A percentile compares a stretch with the other conserved stretches of the same genome.
Evolutionary conservation across 2,888 invertebrate species (phyloP).

Genomic region (Dasypolia templi): DNA sequence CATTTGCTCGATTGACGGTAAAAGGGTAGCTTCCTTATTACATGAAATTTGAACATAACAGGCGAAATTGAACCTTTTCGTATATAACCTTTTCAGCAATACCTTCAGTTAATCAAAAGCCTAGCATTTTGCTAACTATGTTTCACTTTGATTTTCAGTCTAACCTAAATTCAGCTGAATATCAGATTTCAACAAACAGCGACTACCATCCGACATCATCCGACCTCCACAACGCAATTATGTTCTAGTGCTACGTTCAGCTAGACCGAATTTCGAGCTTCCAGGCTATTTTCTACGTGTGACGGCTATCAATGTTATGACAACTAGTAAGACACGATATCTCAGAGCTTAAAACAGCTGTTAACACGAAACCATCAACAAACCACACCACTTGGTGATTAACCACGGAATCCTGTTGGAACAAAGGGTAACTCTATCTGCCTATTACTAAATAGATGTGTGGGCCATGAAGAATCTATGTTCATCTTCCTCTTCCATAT

Average conservation of each 20-base stretch:
- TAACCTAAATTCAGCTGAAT: neutral
- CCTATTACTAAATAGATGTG: neutral
- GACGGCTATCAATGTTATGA: neutral
- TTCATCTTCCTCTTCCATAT: neutral
- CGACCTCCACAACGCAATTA: neutral
- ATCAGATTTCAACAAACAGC: conserved; percentile 19
- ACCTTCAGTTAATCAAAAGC: neutral
- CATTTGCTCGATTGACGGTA: neutral
- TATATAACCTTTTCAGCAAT: too few species aligned
- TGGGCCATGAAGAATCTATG: neutral
- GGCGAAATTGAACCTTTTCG: neutral
- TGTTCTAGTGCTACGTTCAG: neutral
- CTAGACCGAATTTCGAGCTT: too few species aligned
- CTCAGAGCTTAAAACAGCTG: neutral
- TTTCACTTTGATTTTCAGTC: neutral
- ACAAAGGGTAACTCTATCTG: neutral
- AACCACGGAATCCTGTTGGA: neutral
- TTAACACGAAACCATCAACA: neutral
- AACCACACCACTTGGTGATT: neutral
- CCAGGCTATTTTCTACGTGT: neutral
- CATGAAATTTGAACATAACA: neutral
- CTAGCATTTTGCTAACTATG: neutral
- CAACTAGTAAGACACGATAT: neutral
- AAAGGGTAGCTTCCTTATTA: neutral
- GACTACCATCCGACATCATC: neutral